Percentiles rank a stretch among this genome's conserved stretches.
phyloP scores from a whole-genome alignment of 1,140 invertebrate genomes.

The Lepidotrigona ventralis region DNA sequence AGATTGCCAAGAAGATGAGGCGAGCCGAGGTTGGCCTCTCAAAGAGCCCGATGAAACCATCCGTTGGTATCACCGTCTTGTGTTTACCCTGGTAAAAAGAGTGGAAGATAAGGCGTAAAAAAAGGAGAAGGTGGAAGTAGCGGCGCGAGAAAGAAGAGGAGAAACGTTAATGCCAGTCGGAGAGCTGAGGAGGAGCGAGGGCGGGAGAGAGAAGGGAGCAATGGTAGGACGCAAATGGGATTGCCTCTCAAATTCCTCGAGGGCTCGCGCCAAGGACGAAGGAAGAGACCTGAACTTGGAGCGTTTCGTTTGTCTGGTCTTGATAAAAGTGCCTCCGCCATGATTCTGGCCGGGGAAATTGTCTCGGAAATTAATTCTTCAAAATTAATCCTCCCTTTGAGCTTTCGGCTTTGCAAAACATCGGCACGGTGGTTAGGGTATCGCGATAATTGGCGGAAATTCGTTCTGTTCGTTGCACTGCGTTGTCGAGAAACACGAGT shows the following conservation, averaged over 20 bases:
- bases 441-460: neutral
- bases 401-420: neutral
- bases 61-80: constrained; percentile 56
- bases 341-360: constrained; percentile 15
- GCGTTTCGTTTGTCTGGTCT: constrained; percentile 51
- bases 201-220: neutral
- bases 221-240: constrained; percentile 68
- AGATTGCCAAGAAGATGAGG: constrained; percentile 66
- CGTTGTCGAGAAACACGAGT: too few species aligned
- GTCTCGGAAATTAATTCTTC: constrained; percentile 44
- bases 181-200: neutral
- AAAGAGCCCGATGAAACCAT: constrained; percentile 64
- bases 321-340: constrained; percentile 21
- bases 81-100: constrained; percentile 50
- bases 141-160: constrained; percentile 16
- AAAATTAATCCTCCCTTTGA: constrained; percentile 41
- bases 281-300: constrained; percentile 51
- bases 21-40: constrained; percentile 54
- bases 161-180: constrained; percentile 16
- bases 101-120: constrained; percentile 39
- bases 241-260: constrained; percentile 71
- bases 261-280: constrained; percentile 60
- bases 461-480: too few species aligned
- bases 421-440: neutral
- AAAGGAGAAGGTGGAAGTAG: neutral